These are phyloP conservation scores for Antechinus stuartii DNA, from an alignment of 2,113 vertebrate species.

Conservation along the genomic window DNA sequence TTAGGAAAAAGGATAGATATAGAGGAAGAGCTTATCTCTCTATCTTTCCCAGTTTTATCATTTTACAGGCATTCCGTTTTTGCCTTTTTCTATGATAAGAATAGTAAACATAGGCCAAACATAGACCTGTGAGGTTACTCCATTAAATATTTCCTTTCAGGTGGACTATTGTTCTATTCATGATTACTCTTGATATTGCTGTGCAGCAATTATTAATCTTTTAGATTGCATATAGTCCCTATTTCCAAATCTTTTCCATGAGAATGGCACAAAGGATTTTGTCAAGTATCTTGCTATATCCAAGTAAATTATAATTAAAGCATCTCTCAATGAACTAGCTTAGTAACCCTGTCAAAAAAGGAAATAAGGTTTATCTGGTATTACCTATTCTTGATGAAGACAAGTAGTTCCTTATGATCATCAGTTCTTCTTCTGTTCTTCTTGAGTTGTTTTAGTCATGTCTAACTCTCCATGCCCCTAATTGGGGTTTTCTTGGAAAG, in stretches of 20 bases:
- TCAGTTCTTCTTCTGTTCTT: neutral
- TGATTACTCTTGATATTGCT: neutral
- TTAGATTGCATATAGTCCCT: neutral
- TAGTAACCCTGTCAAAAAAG: neutral
- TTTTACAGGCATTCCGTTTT: neutral
- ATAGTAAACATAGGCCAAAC: neutral
- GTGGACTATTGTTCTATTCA: neutral
- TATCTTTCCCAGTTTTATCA: neutral
- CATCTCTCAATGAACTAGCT: neutral
- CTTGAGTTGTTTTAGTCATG: no score
- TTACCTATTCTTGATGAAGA: neutral
- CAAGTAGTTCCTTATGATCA: neutral
- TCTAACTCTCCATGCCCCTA: no score
- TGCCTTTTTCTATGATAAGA: neutral
- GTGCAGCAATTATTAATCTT: neutral
- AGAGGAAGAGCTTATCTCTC: neutral
- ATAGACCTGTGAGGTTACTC: neutral
- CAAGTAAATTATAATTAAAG: neutral
- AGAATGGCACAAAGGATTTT: neutral
- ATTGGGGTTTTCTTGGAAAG: no score
- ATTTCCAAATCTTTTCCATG: neutral
- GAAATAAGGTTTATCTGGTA: neutral
- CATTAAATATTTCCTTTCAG: neutral
- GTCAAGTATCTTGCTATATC: neutral
- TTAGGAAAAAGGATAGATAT: neutral